Evolutionary conservation across 2,888 invertebrate species (phyloP).

Genomic region (Drosophila sordidapex): DNA sequence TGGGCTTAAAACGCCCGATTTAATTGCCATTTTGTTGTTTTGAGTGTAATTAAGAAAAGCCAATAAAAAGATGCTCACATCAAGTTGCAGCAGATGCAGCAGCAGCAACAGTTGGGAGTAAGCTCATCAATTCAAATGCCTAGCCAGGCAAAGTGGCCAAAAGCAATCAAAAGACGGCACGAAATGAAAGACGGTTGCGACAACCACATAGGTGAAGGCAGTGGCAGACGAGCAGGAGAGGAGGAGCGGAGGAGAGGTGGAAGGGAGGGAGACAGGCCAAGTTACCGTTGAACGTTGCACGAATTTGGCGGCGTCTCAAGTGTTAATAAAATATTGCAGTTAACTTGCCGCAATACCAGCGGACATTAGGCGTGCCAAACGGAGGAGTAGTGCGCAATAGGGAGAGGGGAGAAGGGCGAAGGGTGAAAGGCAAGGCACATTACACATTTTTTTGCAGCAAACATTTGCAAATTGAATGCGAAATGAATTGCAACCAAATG

Average conservation of each 20-base stretch:
- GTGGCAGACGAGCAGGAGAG: not conserved
- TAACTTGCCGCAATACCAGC: slow-evolving; percentile 63
- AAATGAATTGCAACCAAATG: slow-evolving; percentile 75
- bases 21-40: not conserved
- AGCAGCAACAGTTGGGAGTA: slow-evolving; percentile 1
- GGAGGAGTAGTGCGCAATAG: not conserved
- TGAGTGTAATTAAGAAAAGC: slow-evolving; percentile 51
- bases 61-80: slow-evolving; percentile 29
- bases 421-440: slow-evolving; percentile 22
- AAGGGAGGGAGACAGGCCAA: not conserved
- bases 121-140: slow-evolving; percentile 40
- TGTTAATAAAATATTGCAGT: slow-evolving; percentile 79
- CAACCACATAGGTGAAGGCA: slow-evolving; percentile 11
- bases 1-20: not conserved
- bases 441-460: slow-evolving; percentile 39
- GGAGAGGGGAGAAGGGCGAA: not conserved
- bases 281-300: slow-evolving; percentile 50
- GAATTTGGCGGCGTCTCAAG: slow-evolving; percentile 71
- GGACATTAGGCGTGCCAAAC: slow-evolving; percentile 18
- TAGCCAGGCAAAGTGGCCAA: slow-evolving; percentile 35
- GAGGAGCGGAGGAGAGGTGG: not conserved
- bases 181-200: slow-evolving; percentile 36
- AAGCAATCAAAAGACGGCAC: slow-evolving; percentile 62
- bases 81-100: slow-evolving; percentile 5
- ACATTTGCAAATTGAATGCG: slow-evolving; percentile 62